Evolutionary conservation across 1,140 invertebrate genomes (phyloP).

Genomic region (Bombus soroeensis): DNA sequence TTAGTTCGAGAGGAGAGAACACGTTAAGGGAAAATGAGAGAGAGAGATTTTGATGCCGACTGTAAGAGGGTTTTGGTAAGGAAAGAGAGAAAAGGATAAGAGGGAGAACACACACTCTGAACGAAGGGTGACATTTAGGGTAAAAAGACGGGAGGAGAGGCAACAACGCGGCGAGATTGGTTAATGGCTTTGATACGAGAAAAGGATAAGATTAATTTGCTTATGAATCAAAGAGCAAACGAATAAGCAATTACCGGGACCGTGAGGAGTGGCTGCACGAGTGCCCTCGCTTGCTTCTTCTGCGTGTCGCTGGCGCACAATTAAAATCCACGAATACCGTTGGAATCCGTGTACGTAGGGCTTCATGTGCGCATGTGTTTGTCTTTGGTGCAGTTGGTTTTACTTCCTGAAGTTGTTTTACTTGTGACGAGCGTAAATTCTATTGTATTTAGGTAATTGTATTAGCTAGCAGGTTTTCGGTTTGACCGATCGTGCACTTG

Average conservation of each 20-base stretch:
- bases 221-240: conserved; percentile 76
- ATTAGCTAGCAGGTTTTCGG: not conserved
- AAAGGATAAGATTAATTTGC: conserved; percentile 81
- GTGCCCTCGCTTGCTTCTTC: conserved; percentile 52
- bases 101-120: not conserved
- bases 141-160: conserved; percentile 49
- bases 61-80: not conserved
- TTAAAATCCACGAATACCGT: conserved; percentile 26
- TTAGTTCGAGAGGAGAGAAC: conserved; percentile 73
- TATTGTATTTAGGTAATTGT: not conserved
- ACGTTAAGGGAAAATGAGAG: not conserved
- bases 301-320: conserved; percentile 46
- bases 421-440: not conserved
- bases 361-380: not conserved
- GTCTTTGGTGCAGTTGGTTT: too few species aligned
- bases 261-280: conserved; percentile 49
- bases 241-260: conserved; percentile 77
- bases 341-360: not conserved
- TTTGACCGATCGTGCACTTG: not conserved
- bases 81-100: not conserved
- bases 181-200: conserved; percentile 80
- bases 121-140: conserved; percentile 77
- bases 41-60: not conserved
- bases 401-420: not conserved
- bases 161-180: conserved; percentile 71